phyloP scores from a whole-genome alignment of 2,888 invertebrate species.

The Cantharis flavilabris region DNA sequence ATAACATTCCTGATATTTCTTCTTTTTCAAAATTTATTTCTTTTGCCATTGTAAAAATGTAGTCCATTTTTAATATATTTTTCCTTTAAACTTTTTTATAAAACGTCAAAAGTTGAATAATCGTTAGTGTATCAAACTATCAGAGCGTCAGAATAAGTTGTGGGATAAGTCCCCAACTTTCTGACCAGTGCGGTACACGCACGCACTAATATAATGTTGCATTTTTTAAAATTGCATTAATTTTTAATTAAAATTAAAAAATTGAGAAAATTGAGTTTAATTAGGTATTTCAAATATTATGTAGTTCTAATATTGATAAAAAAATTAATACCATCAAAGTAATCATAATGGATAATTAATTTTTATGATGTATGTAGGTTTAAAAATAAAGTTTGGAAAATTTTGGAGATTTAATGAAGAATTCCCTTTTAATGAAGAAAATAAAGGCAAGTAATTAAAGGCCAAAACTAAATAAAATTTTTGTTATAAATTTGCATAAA shows the following conservation, averaged over 20 bases:
- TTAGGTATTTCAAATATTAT: too few relatives aligned
- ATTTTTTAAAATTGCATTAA: too few relatives aligned
- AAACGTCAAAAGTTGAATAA: background rate
- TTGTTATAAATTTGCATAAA: background rate
- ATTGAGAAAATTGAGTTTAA: too few relatives aligned
- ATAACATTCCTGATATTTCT: background rate
- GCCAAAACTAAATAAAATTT: background rate
- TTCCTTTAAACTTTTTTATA: background rate
- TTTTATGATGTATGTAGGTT: background rate
- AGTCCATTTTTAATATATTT: background rate
- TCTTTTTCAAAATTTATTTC: background rate
- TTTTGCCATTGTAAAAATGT: background rate
- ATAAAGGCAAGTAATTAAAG: background rate
- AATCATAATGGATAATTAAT: background rate
- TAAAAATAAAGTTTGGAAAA: background rate
- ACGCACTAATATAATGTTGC: too few relatives aligned
- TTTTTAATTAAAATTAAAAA: too few relatives aligned
- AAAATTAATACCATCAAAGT: background rate
- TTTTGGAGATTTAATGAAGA: background rate
- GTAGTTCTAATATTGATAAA: background rate
- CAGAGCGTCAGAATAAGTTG: background rate
- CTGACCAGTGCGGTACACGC: background rate
- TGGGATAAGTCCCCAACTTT: background rate
- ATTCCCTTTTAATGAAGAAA: background rate
- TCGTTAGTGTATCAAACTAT: background rate